phyloP scores from a whole-genome alignment of 2,888 invertebrate species.

The Catotricha subobsoleta region DNA sequence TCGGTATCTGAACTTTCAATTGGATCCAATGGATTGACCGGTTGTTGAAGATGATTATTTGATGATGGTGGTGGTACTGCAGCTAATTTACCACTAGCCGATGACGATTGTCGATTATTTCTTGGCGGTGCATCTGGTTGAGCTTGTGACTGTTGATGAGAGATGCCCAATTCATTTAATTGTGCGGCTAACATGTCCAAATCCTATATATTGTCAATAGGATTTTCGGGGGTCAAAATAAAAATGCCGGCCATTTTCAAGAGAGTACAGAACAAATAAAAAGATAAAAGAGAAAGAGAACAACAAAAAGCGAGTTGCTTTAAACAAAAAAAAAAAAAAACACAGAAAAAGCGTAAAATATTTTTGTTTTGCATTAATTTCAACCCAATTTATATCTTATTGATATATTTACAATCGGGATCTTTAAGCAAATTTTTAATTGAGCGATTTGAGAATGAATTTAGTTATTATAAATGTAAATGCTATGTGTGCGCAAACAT shows the following conservation, averaged over 20 bases:
- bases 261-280: background rate
- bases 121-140: slow-evolving; percentile 55
- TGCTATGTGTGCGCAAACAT: too few species aligned
- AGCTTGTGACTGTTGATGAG: slow-evolving; percentile 34
- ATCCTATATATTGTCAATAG: slow-evolving; percentile 41
- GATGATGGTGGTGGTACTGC: slow-evolving; percentile 25
- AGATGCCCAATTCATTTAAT: slow-evolving; percentile 79
- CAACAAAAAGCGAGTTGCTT: too few species aligned
- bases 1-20: slow-evolving; percentile 62
- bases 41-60: slow-evolving; percentile 25
- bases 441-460: too few species aligned
- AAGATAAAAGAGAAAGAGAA: background rate
- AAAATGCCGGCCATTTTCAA: background rate
- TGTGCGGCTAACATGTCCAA: slow-evolving; percentile 93
- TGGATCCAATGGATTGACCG: slow-evolving; percentile 43
- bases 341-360: too few species aligned
- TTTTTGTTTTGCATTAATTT: too few species aligned
- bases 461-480: too few species aligned
- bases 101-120: slow-evolving; percentile 31
- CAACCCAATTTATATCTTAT: too few species aligned
- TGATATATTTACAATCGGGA: too few species aligned
- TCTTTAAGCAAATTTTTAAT: too few species aligned
- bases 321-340: too few species aligned
- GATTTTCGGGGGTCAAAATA: background rate
- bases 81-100: slow-evolving; percentile 22